Evolutionary conservation across 2,888 invertebrate genomes (phyloP), one percentile per base, ranked within the genome.

Genomic region (Heliconius ethilla): DNA sequence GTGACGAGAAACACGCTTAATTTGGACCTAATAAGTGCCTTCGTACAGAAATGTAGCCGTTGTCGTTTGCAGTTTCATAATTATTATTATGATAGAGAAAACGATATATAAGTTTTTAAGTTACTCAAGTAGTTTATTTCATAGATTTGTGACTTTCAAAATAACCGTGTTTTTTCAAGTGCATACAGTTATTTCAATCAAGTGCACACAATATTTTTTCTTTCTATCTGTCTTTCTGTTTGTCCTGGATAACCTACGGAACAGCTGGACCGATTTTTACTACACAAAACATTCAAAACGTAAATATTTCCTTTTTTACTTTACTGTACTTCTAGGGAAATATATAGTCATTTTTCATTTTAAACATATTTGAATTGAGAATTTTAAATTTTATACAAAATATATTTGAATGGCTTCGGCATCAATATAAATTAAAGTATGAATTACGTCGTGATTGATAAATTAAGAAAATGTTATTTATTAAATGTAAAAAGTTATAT

Each of bases 1-100:
- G 76, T 70, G 79, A 79, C 79, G 59, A 65, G 75, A 79, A 73
- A 79, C 72, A 72, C 74, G 76, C 79, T 79, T 79, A 79, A 76
- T 79, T 75, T 79, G 70, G 75, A 70, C 65, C 70, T 75, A 76
- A 77, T 75, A 77, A 79, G 76, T 77, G 75, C 70, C 62, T 37
- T 63, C 40, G 27, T 63, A 27, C 62, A 51, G 40, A 55, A 75
- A 59, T 33, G 18, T 55, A 22, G 55, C 77, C 70, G 29, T 75
- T 55, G 66, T 75, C 79, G 25, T 62, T 45, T 29, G 59, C 33
- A n/a, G 70, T 33, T 75, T 70, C 45, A 76, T 76, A 70, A 77
- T 77, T 37, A 77, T 79, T 63, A 74, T 79, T 74, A 70, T n/a
- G 65, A 15, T 15, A 45, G 18, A 15, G 15, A 45, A 4, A 29